Conservation (phyloP, 2,113 vertebrate genomes). For the Tyrannus savana region DNA sequence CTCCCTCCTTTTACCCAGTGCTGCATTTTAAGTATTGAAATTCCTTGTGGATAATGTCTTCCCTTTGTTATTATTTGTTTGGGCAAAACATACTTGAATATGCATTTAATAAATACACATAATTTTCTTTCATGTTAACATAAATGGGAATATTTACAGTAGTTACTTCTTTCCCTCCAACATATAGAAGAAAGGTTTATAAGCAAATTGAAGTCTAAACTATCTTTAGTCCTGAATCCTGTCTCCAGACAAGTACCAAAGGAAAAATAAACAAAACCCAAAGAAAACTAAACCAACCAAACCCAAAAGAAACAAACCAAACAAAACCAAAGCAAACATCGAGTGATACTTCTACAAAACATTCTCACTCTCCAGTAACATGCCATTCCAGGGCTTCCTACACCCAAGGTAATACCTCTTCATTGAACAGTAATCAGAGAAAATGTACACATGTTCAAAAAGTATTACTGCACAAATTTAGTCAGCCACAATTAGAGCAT, state of each 20-base stretch:
- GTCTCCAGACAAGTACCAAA: neutral
- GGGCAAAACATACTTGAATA: neutral
- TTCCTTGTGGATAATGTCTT: neutral
- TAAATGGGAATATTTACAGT: neutral
- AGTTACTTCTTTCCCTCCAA: neutral
- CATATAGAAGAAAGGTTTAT: neutral
- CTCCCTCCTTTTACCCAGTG: neutral
- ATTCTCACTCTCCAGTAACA: neutral
- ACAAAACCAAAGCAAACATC: neutral
- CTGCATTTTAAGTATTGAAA: neutral
- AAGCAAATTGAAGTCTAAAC: neutral
- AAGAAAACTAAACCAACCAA: neutral
- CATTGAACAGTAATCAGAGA: neutral
- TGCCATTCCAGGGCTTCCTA: neutral
- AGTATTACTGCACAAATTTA: neutral
- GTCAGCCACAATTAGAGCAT: neutral
- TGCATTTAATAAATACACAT: neutral
- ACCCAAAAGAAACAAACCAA: neutral
- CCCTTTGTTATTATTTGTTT: neutral
- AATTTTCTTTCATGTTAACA: neutral
- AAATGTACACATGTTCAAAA: neutral
- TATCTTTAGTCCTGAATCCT: neutral
- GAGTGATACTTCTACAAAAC: neutral
- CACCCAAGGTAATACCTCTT: neutral
- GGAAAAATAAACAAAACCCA: neutral